Conservation (phyloP, 2,113 vertebrate genomes). For the Elgaria multicarinata region DNA sequence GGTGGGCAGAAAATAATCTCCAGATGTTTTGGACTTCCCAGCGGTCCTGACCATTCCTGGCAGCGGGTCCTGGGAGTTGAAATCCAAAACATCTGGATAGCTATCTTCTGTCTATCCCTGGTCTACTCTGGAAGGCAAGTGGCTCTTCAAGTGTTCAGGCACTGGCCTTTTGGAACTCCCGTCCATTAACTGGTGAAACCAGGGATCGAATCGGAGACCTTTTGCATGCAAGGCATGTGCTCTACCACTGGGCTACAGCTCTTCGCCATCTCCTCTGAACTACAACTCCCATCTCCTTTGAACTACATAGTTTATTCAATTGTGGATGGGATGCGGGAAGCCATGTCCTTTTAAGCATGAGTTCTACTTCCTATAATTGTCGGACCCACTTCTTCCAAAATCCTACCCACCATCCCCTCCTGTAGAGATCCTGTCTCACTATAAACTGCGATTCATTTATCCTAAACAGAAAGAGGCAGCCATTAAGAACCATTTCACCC, state of each 20-base stretch:
- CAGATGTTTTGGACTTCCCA: background rate
- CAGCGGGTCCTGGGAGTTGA: too few relatives aligned
- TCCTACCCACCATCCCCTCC: background rate
- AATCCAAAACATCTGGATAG: too few relatives aligned
- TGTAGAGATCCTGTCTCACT: accelerated
- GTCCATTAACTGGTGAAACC: background rate
- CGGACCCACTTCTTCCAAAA: accelerated
- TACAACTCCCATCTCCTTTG: background rate
- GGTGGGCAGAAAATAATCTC: too few relatives aligned
- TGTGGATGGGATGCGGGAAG: accelerated
- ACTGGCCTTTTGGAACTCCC: background rate
- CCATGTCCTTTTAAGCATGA: background rate
- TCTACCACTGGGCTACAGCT: background rate
- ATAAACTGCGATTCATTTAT: background rate
- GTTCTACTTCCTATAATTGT: background rate
- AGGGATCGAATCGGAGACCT: background rate
- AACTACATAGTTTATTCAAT: accelerated
- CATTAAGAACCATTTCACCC: background rate
- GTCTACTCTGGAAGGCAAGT: background rate
- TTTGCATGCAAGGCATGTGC: background rate
- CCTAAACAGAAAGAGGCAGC: accelerated
- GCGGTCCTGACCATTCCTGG: too few relatives aligned
- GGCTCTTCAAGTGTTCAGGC: background rate
- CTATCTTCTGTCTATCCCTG: too few relatives aligned
- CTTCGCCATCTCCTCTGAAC: too few relatives aligned